These are phyloP conservation scores for Pangasius krempfi DNA, from an alignment of 2,797 vertebrate genomes.

Conservation along the genomic window DNA sequence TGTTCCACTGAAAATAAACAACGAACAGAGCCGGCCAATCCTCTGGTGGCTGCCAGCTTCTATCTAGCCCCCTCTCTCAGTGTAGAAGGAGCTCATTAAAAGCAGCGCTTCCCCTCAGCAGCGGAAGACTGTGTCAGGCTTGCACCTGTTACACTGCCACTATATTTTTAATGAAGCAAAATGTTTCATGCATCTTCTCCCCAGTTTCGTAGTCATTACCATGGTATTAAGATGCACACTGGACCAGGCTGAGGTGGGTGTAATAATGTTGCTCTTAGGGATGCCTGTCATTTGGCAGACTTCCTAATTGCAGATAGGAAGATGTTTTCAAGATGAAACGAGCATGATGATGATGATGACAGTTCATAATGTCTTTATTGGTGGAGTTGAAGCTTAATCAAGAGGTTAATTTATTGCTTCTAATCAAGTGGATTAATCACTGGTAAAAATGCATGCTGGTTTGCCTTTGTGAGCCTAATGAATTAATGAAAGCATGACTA, in stretches of 20 bases:
- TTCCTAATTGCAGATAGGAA: slow-evolving; percentile 37
- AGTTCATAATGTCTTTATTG: slow-evolving; percentile 20
- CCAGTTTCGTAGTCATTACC: slow-evolving; percentile 59
- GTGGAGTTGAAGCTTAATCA: slow-evolving; percentile 8
- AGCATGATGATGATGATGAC: slow-evolving; percentile 15
- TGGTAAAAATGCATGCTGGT: slow-evolving; percentile 1
- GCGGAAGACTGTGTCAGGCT: slow-evolving; percentile 58
- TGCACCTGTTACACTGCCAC: slow-evolving; percentile 69
- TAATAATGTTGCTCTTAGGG: slow-evolving; percentile 42
- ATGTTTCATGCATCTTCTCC: slow-evolving; percentile 58
- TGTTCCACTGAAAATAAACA: slow-evolving; percentile 60
- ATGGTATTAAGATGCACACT: slow-evolving; percentile 62
- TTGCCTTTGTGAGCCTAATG: neutral
- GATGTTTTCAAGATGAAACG: slow-evolving; percentile 16
- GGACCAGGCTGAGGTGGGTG: slow-evolving; percentile 36
- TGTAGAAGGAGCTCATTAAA: slow-evolving; percentile 68
- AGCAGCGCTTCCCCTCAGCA: slow-evolving; percentile 53
- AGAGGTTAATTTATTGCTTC: slow-evolving; percentile 17
- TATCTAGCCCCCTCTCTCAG: neutral
- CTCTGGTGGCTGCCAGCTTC: slow-evolving; percentile 47
- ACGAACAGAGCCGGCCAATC: slow-evolving; percentile 49
- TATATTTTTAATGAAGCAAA: slow-evolving; percentile 74
- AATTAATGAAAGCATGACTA: neutral
- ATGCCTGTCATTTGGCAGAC: slow-evolving; percentile 29
- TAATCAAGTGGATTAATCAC: slow-evolving; percentile 31